A percentile compares a stretch with the other conserved stretches of the same genome.
Conservation (phyloP, 1,140 invertebrate genomes). For the Listronotus oregonensis region DNA sequence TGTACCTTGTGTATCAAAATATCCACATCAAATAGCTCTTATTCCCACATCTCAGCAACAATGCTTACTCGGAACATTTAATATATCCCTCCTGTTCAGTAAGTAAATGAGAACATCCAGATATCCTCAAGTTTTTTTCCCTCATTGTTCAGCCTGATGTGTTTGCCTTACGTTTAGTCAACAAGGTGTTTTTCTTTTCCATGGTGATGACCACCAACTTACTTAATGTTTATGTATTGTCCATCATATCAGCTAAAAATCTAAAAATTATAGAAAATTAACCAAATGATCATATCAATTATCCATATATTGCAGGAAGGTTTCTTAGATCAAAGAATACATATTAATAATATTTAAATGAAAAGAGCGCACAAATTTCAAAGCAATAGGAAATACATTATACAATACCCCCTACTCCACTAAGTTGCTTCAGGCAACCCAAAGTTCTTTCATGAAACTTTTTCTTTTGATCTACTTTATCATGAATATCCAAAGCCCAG, state of each 20-base stretch:
- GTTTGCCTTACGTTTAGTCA: constrained; percentile 97
- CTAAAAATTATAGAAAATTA: too few species aligned
- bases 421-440: constrained; percentile 93
- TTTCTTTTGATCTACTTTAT: constrained; percentile 92
- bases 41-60: constrained; percentile 89
- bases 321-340: too few species aligned
- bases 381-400: too few species aligned
- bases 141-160: constrained; percentile 82
- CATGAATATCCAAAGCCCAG: constrained; percentile 90
- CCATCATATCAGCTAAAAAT: constrained; percentile 96
- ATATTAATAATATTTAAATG: too few species aligned
- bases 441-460: constrained; percentile 97
- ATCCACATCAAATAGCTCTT: constrained; percentile 97
- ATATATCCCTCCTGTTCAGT: constrained; percentile 98
- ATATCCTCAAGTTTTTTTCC: constrained; percentile 83
- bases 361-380: too few species aligned
- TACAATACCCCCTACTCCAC: constrained; percentile 95
- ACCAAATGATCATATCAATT: too few species aligned
- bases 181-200: constrained; percentile 99
- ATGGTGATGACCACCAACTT: constrained; percentile 97
- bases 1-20: constrained; percentile 96
- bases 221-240: constrained; percentile 92
- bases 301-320: too few species aligned
- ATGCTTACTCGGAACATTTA: constrained; percentile 93
- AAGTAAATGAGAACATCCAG: constrained; percentile 96